Percentiles rank a stretch among this genome's conserved stretches.
Evolutionary conservation across 2,797 vertebrate species (phyloP).

Genomic region (Takifugu ocellatus): DNA sequence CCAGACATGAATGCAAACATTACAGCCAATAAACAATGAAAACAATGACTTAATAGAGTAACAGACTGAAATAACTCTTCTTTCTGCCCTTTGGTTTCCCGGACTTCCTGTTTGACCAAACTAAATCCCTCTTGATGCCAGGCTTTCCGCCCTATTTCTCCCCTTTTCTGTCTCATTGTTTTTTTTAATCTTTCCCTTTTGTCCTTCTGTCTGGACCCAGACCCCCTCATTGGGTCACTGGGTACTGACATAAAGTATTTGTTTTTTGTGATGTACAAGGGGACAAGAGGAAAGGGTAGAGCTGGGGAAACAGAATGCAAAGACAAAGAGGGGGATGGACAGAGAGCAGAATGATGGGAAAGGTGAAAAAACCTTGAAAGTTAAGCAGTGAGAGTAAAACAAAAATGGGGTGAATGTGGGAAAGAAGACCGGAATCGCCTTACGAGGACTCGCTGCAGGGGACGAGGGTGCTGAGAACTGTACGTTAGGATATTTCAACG

Average conservation of each 20-base stretch:
- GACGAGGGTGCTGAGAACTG: slow-evolving; percentile 31
- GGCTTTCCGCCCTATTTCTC: slow-evolving; percentile 66
- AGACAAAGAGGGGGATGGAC: slow-evolving; percentile 38
- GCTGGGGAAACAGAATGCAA: slow-evolving; percentile 28
- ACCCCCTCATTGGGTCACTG: slow-evolving; percentile 57
- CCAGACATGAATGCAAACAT: slow-evolving; percentile 40
- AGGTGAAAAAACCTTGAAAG: slow-evolving; percentile 48
- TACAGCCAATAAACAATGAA: slow-evolving; percentile 46
- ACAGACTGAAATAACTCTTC: slow-evolving; percentile 71
- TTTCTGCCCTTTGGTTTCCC: slow-evolving; percentile 67
- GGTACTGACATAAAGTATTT: slow-evolving; percentile 41
- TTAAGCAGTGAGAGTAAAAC: slow-evolving; percentile 28
- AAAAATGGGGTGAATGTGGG: slow-evolving; percentile 8
- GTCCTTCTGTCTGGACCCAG: slow-evolving; percentile 34
- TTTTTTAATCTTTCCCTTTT: slow-evolving; percentile 17
- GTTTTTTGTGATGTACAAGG: slow-evolving; percentile 20
- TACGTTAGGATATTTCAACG: slow-evolving; percentile 42
- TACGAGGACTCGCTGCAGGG: slow-evolving; percentile 4
- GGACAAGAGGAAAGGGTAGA: slow-evolving; percentile 21
- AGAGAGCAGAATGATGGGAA: slow-evolving; percentile 45
- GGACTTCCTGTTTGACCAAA: slow-evolving; percentile 77
- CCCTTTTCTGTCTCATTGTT: slow-evolving; percentile 38
- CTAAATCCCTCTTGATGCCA: slow-evolving; percentile 73
- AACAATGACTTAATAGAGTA: slow-evolving; percentile 74
- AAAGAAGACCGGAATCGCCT: slow-evolving; percentile 25